Percentiles rank a stretch among this genome's conserved stretches.
phyloP scores from a whole-genome alignment of 1,140 invertebrate genomes.

The Cheumatopsyche charites region DNA sequence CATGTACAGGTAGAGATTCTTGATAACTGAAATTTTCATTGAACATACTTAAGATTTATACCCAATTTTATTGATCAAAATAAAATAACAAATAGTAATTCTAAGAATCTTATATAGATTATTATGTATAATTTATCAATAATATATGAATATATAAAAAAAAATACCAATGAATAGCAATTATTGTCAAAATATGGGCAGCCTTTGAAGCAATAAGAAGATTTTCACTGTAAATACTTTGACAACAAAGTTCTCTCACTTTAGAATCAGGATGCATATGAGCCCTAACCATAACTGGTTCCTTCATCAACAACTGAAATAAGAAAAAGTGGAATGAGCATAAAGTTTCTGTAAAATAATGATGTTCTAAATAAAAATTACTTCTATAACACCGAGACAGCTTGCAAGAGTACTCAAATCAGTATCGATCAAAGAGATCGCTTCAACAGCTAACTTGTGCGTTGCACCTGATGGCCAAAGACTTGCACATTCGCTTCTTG shows the following conservation, averaged over 20 bases:
- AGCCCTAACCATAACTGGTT: conserved; percentile 51
- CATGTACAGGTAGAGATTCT: conserved; percentile 67
- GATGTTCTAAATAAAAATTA: conserved; percentile 32
- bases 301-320: conserved; percentile 48
- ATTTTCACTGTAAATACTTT: conserved; percentile 53
- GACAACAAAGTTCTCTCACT: conserved; percentile 54
- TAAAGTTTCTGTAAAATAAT: too few species aligned
- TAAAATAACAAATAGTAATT: background rate
- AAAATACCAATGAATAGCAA: conserved; percentile 56
- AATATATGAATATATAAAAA: conserved; percentile 20
- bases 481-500: conserved; percentile 75
- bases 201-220: conserved; percentile 55
- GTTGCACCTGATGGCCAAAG: conserved; percentile 79
- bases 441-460: conserved; percentile 63
- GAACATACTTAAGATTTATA: background rate
- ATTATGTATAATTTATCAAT: conserved; percentile 13
- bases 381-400: conserved; percentile 46
- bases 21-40: conserved; percentile 62
- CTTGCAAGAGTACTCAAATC: conserved; percentile 39
- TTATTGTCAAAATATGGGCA: conserved; percentile 54
- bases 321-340: too few species aligned
- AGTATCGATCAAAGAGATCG: conserved; percentile 39
- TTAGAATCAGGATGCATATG: conserved; percentile 52
- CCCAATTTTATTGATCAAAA: too few species aligned
- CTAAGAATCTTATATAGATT: conserved; percentile 6